phyloP scores from a whole-genome alignment of 2,113 vertebrate genomes.

The Dicrurus megarhynchus region DNA sequence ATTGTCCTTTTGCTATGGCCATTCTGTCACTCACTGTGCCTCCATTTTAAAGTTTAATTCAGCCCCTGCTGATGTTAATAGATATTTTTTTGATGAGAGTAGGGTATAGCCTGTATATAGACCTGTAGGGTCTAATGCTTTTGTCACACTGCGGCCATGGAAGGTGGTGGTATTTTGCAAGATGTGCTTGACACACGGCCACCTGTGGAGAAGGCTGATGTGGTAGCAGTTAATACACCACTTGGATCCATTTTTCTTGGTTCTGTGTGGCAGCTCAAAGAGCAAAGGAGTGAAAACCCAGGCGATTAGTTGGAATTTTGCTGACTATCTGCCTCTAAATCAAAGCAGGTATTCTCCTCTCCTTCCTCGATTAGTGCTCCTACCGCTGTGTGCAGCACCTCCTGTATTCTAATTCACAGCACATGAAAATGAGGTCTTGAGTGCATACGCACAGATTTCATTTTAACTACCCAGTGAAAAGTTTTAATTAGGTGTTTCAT shows the following conservation, averaged over 20 bases:
- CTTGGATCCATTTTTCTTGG: conserved; percentile 13
- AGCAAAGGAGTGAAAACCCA: conserved; percentile 38
- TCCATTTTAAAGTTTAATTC: conserved; percentile 17
- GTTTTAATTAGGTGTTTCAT: conserved; percentile 52
- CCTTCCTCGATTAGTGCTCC: conserved; percentile 24
- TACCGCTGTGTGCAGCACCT: background rate
- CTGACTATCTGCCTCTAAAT: conserved; percentile 45
- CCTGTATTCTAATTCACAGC: conserved; percentile 32
- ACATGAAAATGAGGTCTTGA: conserved; percentile 16
- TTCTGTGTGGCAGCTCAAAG: conserved; percentile 40
- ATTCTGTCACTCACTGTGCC: background rate
- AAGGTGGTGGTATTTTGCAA: conserved; percentile 1
- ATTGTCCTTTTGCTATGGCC: background rate
- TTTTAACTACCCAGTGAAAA: conserved; percentile 25
- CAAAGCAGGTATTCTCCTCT: conserved; percentile 29
- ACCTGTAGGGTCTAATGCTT: background rate
- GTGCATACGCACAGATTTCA: background rate
- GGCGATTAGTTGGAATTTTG: conserved; percentile 24
- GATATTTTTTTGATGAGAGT: background rate
- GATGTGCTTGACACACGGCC: background rate
- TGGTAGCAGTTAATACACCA: conserved; percentile 15
- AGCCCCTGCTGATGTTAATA: background rate
- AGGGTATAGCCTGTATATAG: background rate
- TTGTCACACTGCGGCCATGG: rapidly evolving
- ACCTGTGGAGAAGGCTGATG: conserved; percentile 23